Base-by-base conservation (phyloP, 1,140 invertebrate genomes). In the Scaptomyza hsui region DNA sequence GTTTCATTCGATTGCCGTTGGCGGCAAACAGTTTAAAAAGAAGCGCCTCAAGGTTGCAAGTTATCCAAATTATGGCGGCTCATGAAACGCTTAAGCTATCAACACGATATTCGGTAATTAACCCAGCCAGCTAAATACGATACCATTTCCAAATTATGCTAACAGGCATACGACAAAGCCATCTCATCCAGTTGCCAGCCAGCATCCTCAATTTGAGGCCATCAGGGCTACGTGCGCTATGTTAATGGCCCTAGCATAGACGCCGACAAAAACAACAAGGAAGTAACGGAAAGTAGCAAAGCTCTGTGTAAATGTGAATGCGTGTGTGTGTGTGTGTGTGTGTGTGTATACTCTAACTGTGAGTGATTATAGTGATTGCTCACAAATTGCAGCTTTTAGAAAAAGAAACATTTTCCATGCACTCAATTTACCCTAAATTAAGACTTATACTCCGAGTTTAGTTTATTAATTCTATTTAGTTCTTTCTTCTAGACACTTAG, bases 101-200 rank as follows among this genome's bases (percentile, higher is more conserved):
- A 88, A 82, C 82, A 88, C 82, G 76, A 88, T 88, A 80, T 88
- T 78, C 52, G 75, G 78, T 89, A 88, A 88, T 88, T 88, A 88
- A 88, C 83, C 77, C 75, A 62, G 68, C 74, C 75, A 62, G 68
- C 82, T 88, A 88, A 88, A 88, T 88, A 69, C 77, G 69, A 74
- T 64, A 74, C 78, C 67, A 75, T 76, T 24, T 56, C 60, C 59
- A 80, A 86, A 85, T 85, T 74, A 80, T 86, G 81, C 74, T 51
- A 29, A 21, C 67, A 51, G 41, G 37, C 63, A 62, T 24, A 53
- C 26, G 48, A 29, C 44, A 59, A 24, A 44, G 51, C 32, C 44
- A 19, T 49, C 42, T 21, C 32, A 37, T 12, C 45, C 32, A 26
- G 18, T 65, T 37, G 12, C 21, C 18, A 37, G 29, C 32, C 32